These are phyloP conservation scores for Lycorma delicatula DNA, from an alignment of 1,140 invertebrate species.

Conservation along the genomic window DNA sequence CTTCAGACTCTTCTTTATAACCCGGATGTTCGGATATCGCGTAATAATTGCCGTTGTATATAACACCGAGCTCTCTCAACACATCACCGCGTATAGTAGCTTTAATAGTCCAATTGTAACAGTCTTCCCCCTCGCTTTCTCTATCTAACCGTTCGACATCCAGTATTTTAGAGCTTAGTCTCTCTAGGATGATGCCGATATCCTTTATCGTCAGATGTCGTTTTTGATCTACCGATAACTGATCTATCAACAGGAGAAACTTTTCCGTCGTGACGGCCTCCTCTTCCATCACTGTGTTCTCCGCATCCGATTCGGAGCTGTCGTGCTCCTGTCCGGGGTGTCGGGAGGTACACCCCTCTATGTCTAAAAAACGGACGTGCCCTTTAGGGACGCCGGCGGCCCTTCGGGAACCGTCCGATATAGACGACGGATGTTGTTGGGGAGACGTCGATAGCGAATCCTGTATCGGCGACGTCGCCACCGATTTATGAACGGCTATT, in stretches of 20 bases:
- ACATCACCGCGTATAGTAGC: conserved; percentile 85
- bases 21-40: conserved; percentile 88
- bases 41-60: conserved; percentile 93
- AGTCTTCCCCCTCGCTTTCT: conserved; percentile 82
- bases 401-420: conserved; percentile 38
- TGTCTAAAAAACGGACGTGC: conserved; percentile 67
- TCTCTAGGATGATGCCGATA: conserved; percentile 87
- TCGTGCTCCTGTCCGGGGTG: conserved; percentile 46
- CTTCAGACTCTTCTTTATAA: conserved; percentile 78
- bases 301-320: conserved; percentile 84
- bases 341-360: conserved; percentile 44
- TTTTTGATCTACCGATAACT: conserved; percentile 83
- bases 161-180: conserved; percentile 83
- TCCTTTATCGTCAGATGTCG: conserved; percentile 86
- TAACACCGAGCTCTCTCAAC: conserved; percentile 79
- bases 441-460: conserved; percentile 63
- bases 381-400: conserved; percentile 35
- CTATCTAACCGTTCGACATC: conserved; percentile 85
- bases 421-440: conserved; percentile 40
- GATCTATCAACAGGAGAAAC: conserved; percentile 85
- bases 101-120: conserved; percentile 91
- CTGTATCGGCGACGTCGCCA: conserved; percentile 84
- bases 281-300: conserved; percentile 85
- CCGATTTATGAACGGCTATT: conserved; percentile 82
- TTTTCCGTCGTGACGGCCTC: conserved; percentile 81